phyloP scores from a whole-genome alignment of 2,113 vertebrate species.

The Chitala chitala region DNA sequence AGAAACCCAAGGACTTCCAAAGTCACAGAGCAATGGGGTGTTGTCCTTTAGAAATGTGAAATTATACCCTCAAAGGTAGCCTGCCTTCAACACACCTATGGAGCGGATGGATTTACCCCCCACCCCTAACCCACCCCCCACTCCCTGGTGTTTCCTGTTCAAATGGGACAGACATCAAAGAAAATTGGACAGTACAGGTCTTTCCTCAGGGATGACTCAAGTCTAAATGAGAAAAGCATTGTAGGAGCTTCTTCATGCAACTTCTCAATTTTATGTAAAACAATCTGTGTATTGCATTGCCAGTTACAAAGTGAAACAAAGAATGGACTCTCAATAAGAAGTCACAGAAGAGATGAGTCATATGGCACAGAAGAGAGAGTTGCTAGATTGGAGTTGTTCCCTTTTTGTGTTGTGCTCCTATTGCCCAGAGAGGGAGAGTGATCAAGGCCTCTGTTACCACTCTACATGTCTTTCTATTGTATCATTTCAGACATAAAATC shows the following conservation, averaged over 20 bases:
- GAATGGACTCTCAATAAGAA: not conserved
- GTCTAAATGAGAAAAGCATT: not conserved
- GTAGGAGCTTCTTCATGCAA: slow-evolving; percentile 17
- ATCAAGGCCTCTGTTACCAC: not conserved
- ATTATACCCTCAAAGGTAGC: slow-evolving; percentile 43
- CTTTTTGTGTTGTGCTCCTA: not conserved
- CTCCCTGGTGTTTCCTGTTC: slow-evolving; percentile 38
- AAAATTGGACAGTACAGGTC: slow-evolving; percentile 25
- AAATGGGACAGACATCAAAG: slow-evolving; percentile 28
- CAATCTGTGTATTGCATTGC: not conserved
- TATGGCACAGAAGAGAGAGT: no score
- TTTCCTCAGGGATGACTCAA: slow-evolving; percentile 13
- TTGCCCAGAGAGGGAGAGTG: not conserved
- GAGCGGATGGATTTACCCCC: slow-evolving; percentile 29
- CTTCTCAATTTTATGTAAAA: slow-evolving; percentile 7
- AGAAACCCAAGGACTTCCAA: slow-evolving; percentile 28
- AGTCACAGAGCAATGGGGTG: slow-evolving; percentile 22
- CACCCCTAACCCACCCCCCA: slow-evolving; percentile 25
- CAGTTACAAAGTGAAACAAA: not conserved
- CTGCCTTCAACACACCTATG: slow-evolving; percentile 36
- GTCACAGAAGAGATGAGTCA: not conserved
- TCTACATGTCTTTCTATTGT: slow-evolving; percentile 2
- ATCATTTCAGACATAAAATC: no score
- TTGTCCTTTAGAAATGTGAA: slow-evolving; percentile 42
- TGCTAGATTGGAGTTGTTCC: not conserved